These are phyloP conservation scores for Sitta europaea DNA, from an alignment of 2,113 vertebrate species.

Conservation along the genomic window DNA sequence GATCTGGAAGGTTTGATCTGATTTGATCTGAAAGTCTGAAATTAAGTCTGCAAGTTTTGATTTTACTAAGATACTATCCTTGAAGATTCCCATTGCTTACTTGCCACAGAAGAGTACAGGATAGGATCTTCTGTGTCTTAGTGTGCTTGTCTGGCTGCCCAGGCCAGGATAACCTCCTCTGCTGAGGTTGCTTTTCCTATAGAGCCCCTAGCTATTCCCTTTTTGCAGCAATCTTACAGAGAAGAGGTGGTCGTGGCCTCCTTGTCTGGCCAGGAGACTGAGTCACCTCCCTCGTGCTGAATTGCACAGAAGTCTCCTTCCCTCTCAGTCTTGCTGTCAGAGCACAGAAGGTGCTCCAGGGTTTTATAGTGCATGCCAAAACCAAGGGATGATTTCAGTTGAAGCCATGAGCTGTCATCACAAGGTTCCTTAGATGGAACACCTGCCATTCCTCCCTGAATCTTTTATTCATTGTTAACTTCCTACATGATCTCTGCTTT, in stretches of 20 bases:
- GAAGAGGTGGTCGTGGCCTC: accelerated
- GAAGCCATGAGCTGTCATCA: neutral
- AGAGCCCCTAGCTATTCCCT: neutral
- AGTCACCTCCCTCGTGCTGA: neutral
- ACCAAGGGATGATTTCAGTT: neutral
- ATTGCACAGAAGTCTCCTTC: neutral
- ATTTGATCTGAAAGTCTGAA: neutral
- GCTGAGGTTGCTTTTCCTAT: neutral
- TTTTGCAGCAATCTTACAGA: neutral
- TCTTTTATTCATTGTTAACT: neutral
- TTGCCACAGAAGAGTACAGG: neutral
- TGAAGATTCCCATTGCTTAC: neutral
- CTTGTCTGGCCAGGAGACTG: neutral
- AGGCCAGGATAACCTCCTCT: neutral
- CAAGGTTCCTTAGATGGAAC: neutral
- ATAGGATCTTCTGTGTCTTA: neutral
- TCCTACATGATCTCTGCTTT: neutral
- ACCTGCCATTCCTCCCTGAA: neutral
- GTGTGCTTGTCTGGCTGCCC: neutral
- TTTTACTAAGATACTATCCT: neutral
- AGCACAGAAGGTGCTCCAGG: neutral
- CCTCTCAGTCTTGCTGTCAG: neutral
- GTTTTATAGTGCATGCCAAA: neutral
- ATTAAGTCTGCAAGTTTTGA: neutral
- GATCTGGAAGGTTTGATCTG: neutral